Base-by-base conservation (phyloP, 2,797 vertebrate species). In the Hylomyscus alleni region DNA sequence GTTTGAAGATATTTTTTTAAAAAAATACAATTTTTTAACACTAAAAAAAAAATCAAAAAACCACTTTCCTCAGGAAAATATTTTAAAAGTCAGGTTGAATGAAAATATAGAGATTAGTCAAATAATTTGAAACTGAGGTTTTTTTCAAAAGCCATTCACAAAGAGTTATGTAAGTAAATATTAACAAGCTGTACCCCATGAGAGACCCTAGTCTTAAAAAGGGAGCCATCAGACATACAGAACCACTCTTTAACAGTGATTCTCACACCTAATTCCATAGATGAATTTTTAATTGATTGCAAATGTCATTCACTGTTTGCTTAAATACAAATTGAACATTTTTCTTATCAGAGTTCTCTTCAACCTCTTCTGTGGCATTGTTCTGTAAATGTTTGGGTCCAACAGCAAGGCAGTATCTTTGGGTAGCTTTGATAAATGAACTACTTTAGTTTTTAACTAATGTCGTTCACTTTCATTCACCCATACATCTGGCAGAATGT, bases 21-120 rank as follows among this genome's bases (percentile, higher is more conserved):
- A 65, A 98, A 97, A 98, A 98, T 98, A 98, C 96, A 97, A 96
- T 98, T 98, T 98, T 98, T 98, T 98, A 98, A 98, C 91, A 98
- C 98, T 98, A n/a, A n/a, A 97, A 98, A 98, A 98, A 87, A 97
- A 96, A 97, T 96, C 96, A 97, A 97, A 98, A 97, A 97, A 98
- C 97, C 97, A 98, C 88, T 98, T 98, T 98, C 98, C 98, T 96
- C 96, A 90, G 80, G 83, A 52, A 97, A 97, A 73, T 78, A 97
- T 98, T 6, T 90, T 31, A 77, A 97, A 94, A 97, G 96, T 97
- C 94, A 98, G 44, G 98, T 97, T 97, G 97, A 98, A 98, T 98
- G 56, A 98, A 98, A 98, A 89, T 98, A 98, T 52, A 95, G 97
- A 83, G 94, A 98, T 96, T 97, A 98, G 96, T 98, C 96, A 96